These are phyloP conservation scores for Psammodynastes pulverulentus DNA, from an alignment of 2,113 vertebrate species.

Conservation along the genomic window DNA sequence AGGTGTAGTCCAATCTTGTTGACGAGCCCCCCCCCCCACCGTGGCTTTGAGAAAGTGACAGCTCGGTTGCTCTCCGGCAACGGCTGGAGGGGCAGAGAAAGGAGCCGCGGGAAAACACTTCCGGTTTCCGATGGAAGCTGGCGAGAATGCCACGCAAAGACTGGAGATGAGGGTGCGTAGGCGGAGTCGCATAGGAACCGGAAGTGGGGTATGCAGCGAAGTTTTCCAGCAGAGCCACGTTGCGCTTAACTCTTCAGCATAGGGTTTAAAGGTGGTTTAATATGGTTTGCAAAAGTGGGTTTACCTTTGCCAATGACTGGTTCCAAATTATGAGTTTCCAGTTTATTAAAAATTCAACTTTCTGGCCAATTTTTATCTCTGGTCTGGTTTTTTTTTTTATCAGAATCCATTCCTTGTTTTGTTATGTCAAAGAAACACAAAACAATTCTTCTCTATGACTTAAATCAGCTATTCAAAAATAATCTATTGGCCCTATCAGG, in stretches of 20 bases:
- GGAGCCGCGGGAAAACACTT: background rate
- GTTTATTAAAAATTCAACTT: background rate
- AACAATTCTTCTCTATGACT: background rate
- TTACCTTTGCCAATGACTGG: too few species aligned
- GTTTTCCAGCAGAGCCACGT: background rate
- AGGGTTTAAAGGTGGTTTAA: too few species aligned
- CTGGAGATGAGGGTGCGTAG: background rate
- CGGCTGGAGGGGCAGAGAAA: background rate
- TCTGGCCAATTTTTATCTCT: background rate
- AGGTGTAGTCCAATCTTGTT: background rate
- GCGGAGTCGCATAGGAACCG: background rate
- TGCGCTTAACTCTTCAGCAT: background rate
- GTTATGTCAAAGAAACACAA: background rate
- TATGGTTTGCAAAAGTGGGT: background rate
- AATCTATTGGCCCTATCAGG: too few species aligned
- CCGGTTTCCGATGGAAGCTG: background rate
- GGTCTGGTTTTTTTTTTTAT: background rate
- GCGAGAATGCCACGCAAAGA: background rate
- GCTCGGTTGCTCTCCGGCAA: background rate
- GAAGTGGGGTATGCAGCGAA: background rate
- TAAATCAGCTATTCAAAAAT: background rate
- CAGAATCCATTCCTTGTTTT: background rate
- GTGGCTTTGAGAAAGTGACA: too few species aligned
- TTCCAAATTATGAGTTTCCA: too few species aligned
- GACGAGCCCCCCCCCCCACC: background rate